A percentile compares a stretch with the other conserved stretches of the same genome.
phyloP scores from a whole-genome alignment of 2,113 vertebrate genomes.

The Ivindomyrus marchei region DNA sequence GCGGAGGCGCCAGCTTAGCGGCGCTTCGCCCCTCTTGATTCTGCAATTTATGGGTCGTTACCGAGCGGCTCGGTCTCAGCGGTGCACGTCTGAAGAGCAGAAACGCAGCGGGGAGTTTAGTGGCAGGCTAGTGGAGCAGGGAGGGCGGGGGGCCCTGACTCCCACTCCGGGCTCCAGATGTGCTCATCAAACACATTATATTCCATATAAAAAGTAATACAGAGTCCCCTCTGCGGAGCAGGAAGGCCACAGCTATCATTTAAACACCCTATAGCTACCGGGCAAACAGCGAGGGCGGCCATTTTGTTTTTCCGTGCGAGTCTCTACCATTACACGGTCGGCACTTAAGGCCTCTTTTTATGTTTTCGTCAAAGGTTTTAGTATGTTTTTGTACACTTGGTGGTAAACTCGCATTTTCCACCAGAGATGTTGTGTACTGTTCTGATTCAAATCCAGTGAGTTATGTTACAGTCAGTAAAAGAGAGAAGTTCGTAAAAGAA shows the following conservation, averaged over 20 bases:
- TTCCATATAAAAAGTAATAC: conserved; percentile 29
- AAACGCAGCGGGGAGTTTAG: conserved; percentile 21
- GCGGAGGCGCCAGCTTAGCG: not conserved
- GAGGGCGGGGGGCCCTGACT: not conserved
- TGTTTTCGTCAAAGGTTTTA: not conserved
- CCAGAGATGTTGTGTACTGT: not conserved
- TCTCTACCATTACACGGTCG: not conserved
- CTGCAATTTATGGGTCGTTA: conserved; percentile 11
- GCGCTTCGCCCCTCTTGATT: not conserved
- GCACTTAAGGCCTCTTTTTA: not conserved
- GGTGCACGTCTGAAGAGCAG: conserved; percentile 30
- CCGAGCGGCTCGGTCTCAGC: conserved; percentile 27
- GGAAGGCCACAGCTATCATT: conserved; percentile 34
- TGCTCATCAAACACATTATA: conserved; percentile 47
- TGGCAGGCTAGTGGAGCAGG: conserved; percentile 2
- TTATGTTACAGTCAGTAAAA: not conserved
- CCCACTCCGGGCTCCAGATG: conserved; percentile 10
- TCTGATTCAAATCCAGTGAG: not conserved
- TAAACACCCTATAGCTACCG: conserved; percentile 40
- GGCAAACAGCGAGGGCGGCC: conserved; percentile 27
- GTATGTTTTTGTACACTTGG: not conserved
- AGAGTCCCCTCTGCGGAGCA: conserved; percentile 24
- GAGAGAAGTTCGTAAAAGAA: not conserved
- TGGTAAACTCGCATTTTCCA: not conserved
- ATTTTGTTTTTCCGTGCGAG: not conserved